phyloP scores from a whole-genome alignment of 2,113 vertebrate genomes.

The Stomatorhinus ivindoensis region DNA sequence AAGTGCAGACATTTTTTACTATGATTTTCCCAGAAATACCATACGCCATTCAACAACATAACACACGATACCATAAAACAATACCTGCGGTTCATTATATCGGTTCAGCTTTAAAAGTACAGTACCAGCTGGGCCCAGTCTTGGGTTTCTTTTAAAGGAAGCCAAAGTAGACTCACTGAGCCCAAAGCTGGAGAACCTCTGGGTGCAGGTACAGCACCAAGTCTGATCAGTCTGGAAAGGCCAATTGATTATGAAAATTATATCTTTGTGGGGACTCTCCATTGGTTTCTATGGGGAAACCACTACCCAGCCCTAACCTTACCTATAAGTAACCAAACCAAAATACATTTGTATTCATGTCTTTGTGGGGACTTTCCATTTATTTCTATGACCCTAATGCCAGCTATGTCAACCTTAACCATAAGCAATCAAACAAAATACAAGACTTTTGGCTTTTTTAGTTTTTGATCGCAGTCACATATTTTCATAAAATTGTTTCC shows the following conservation, averaged over 20 bases:
- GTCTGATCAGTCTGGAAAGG: neutral
- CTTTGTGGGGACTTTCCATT: too few relatives aligned
- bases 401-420: too few relatives aligned
- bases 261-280: too few relatives aligned
- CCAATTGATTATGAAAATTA: neutral
- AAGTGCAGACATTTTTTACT: neutral
- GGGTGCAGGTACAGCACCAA: neutral
- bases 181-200: neutral
- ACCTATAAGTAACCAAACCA: too few relatives aligned
- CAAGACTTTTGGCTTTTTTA: too few relatives aligned
- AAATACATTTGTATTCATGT: too few relatives aligned
- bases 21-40: neutral
- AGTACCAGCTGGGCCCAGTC: neutral
- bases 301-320: too few relatives aligned
- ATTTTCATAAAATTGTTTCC: too few relatives aligned
- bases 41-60: neutral
- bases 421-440: too few relatives aligned
- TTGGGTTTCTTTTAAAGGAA: neutral
- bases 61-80: neutral
- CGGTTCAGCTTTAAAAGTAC: neutral
- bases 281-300: too few relatives aligned
- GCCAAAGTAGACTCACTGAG: neutral
- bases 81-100: neutral
- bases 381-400: too few relatives aligned
- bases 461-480: too few relatives aligned